A percentile compares a stretch with the other conserved stretches of the same genome.
These are phyloP conservation scores for Panorpa germanica DNA, from an alignment of 2,888 invertebrate species.

Conservation along the genomic window DNA sequence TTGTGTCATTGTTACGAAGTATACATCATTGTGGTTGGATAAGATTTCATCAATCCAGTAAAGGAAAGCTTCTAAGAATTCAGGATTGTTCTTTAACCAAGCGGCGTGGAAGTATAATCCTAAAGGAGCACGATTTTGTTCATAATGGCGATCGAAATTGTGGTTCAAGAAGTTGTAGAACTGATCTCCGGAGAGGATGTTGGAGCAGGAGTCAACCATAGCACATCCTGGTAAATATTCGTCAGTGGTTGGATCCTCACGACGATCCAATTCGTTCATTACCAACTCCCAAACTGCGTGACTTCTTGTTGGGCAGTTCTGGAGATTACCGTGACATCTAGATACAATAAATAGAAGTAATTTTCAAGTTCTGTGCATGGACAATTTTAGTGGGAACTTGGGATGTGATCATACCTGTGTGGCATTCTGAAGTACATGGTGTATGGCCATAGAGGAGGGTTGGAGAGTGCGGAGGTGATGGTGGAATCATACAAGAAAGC, in stretches of 20 bases:
- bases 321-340: constrained; percentile 82
- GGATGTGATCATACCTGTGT: no score
- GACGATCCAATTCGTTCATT: constrained; percentile 80
- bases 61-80: constrained; percentile 78
- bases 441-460: constrained; percentile 93
- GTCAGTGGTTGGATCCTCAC: constrained; percentile 78
- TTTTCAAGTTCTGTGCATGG: no score
- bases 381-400: no score
- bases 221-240: constrained; percentile 82
- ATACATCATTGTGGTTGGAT: constrained; percentile 73
- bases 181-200: constrained; percentile 79
- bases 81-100: constrained; percentile 84
- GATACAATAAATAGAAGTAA: no score
- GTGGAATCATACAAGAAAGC: constrained; percentile 91
- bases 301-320: constrained; percentile 78
- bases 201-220: constrained; percentile 90
- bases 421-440: constrained; percentile 97
- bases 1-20: constrained; percentile 91
- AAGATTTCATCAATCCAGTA: constrained; percentile 86
- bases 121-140: constrained; percentile 73
- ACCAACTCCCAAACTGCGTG: constrained; percentile 96
- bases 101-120: constrained; percentile 89
- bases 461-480: constrained; percentile 77
- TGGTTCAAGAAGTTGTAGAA: constrained; percentile 89
- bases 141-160: constrained; percentile 83